Evolutionary conservation across 2,888 invertebrate species (phyloP).

Genomic region (Epsilonema sp.): DNA sequence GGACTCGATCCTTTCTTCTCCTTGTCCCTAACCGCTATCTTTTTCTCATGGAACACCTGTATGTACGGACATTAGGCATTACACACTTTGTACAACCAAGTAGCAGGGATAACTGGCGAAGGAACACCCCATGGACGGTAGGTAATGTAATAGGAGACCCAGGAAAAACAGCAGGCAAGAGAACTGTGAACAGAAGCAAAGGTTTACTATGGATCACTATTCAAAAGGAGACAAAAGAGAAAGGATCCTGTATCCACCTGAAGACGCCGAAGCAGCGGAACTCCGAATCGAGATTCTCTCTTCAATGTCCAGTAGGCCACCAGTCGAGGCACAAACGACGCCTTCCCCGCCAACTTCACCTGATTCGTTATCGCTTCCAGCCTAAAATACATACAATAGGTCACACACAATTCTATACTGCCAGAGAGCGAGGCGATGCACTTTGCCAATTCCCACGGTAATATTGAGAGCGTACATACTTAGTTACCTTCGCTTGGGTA

Average conservation of each 20-base stretch:
- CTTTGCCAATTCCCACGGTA: no score
- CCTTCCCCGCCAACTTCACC: background rate
- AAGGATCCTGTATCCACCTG: slow-evolving; percentile 36
- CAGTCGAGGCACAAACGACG: slow-evolving; percentile 48
- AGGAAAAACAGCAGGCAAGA: background rate
- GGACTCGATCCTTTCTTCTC: background rate
- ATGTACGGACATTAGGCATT: no score
- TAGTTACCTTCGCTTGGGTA: slow-evolving; percentile 39
- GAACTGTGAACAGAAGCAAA: background rate
- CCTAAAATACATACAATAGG: no score
- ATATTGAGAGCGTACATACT: no score
- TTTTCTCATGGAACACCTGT: no score
- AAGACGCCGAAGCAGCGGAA: slow-evolving; percentile 59
- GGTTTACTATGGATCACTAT: no score
- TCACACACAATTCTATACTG: no score
- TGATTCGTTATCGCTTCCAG: slow-evolving; percentile 5
- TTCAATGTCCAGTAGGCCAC: slow-evolving; percentile 95
- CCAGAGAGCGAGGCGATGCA: no score
- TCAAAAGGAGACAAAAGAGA: no score
- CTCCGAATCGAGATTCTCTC: slow-evolving; percentile 78
- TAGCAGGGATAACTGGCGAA: background rate
- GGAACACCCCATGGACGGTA: background rate
- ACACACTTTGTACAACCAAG: no score
- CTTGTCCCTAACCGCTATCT: background rate
- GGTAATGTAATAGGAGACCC: no score